Conservation (phyloP, 2,113 vertebrate species). For the Promerops cafer region DNA sequence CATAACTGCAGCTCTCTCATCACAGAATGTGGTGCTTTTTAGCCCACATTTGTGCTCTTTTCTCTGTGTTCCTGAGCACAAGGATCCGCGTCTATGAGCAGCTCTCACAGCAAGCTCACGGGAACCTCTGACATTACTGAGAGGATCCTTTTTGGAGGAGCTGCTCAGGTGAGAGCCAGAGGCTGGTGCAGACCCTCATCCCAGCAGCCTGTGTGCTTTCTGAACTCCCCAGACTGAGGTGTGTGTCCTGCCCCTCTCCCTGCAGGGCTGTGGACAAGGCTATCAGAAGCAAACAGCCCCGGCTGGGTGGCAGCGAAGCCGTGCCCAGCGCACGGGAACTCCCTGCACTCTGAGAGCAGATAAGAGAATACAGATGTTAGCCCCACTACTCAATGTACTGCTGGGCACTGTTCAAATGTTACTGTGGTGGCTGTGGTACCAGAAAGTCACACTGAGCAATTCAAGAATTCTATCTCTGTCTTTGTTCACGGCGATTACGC, state of each 20-base stretch:
- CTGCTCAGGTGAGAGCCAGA: neutral
- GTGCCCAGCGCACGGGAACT: neutral
- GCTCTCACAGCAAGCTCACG: accelerated
- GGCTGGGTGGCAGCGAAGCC: accelerated
- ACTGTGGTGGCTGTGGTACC: neutral
- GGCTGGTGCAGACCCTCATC: neutral
- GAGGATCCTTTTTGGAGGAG: accelerated
- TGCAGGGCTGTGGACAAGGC: neutral
- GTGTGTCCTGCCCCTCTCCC: neutral
- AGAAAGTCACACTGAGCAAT: neutral
- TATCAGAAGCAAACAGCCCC: neutral
- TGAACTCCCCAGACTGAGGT: neutral
- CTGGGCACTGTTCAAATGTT: neutral
- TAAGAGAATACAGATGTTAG: neutral
- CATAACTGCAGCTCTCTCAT: neutral
- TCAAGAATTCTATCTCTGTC: neutral
- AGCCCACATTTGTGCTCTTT: neutral
- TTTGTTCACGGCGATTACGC: neutral
- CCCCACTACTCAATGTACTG: neutral
- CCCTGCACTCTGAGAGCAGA: neutral
- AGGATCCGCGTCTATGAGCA: neutral
- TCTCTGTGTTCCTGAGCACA: too few relatives aligned
- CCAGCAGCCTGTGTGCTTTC: neutral
- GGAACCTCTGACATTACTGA: neutral
- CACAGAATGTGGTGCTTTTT: neutral